A percentile compares a stretch with the other conserved stretches of the same genome.
Evolutionary conservation across 2,113 vertebrate species (phyloP).

Genomic region (Mesoclemmys tuberculata): DNA sequence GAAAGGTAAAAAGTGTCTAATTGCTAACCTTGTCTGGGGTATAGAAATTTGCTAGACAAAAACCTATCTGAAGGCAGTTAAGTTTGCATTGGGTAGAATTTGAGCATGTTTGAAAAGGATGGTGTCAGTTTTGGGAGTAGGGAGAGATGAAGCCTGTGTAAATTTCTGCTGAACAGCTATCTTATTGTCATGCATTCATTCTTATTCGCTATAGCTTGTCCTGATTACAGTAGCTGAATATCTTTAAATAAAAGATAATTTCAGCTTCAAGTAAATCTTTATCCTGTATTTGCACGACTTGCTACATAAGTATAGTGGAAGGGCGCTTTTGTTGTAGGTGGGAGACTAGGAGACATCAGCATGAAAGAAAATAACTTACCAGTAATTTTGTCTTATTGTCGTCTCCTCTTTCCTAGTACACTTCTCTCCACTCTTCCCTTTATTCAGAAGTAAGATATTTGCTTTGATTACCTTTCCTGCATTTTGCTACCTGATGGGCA

Average conservation of each 20-base stretch:
- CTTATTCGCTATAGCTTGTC: not conserved
- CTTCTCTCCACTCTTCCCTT: not conserved
- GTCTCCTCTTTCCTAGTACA: not conserved
- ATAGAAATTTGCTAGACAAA: not conserved
- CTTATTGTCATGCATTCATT: not conserved
- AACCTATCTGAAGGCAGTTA: not conserved
- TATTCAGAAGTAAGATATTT: not conserved
- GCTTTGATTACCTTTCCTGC: not conserved
- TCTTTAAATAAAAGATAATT: too few relatives aligned
- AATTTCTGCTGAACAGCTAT: not conserved
- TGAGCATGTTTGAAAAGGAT: not conserved
- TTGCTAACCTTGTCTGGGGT: not conserved
- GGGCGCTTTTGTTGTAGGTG: not conserved
- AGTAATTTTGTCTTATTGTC: not conserved
- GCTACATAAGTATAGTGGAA: not conserved
- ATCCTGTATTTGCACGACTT: not conserved
- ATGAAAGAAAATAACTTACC: accelerated
- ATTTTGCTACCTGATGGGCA: not conserved
- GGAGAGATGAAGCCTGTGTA: not conserved
- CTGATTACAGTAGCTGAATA: not conserved
- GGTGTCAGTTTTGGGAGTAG: not conserved
- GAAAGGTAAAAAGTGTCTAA: not conserved
- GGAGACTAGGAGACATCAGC: not conserved
- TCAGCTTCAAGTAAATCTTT: not conserved
- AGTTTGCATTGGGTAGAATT: not conserved